Percentiles rank a stretch among this genome's conserved stretches.
Conservation (phyloP, 2,888 invertebrate genomes). For the Synergus laeviventris region DNA sequence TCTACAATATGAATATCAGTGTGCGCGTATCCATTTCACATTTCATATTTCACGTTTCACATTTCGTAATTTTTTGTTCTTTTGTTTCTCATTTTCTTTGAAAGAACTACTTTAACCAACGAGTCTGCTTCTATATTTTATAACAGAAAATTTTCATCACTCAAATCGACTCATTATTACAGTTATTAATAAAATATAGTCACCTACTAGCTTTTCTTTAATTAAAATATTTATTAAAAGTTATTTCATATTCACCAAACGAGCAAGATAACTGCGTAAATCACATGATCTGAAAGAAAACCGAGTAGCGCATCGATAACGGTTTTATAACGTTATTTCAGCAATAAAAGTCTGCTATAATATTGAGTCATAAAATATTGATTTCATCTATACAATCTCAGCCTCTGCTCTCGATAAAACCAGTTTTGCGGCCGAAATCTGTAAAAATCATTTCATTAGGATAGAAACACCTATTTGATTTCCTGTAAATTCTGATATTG, state of each 20-base stretch:
- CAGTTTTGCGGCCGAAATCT: neutral
- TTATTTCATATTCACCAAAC: neutral
- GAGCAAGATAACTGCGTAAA: neutral
- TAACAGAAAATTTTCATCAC: too few species aligned
- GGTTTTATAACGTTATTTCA: slow-evolving; percentile 9
- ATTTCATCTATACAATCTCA: slow-evolving; percentile 16
- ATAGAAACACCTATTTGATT: neutral
- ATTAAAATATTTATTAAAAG: too few species aligned
- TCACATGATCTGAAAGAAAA: slow-evolving; percentile 11
- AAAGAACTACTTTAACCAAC: too few species aligned
- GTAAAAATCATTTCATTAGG: neutral
- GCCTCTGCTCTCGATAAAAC: neutral
- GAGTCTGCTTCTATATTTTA: too few species aligned
- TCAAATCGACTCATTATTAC: too few species aligned
- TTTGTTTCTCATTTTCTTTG: too few species aligned
- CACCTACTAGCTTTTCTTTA: too few species aligned
- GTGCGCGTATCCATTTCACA: too few species aligned
- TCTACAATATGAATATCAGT: too few species aligned
- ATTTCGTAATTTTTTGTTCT: too few species aligned
- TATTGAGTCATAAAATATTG: slow-evolving; percentile 16
- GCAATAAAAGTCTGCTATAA: slow-evolving; percentile 15
- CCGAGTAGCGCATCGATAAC: slow-evolving; percentile 15
- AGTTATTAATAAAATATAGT: too few species aligned
- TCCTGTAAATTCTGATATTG: neutral
- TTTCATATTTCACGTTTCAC: too few species aligned